phyloP scores from a whole-genome alignment of 2,888 invertebrate species.

The Orgyia antiqua region DNA sequence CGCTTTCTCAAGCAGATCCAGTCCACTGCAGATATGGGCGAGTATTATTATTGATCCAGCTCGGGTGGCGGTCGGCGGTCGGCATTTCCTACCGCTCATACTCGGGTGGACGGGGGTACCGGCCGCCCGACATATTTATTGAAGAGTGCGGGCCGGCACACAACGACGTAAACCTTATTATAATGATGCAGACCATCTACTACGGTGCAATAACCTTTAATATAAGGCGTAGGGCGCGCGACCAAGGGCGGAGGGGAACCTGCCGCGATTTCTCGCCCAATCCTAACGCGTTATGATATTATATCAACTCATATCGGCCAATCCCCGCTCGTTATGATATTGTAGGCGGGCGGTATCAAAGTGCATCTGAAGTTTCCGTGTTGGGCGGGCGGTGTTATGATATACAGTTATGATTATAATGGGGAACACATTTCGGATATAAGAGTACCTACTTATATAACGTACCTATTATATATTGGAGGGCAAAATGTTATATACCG shows the following conservation, averaged over 20 bases:
- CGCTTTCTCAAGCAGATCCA: conserved; percentile 72
- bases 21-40: conserved; percentile 77
- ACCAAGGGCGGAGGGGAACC: conserved; percentile 47
- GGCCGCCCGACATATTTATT: conserved; percentile 65
- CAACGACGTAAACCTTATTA: conserved; percentile 64
- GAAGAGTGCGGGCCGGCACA: conserved; percentile 55
- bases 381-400: conserved; percentile 74
- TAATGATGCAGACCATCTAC: conserved; percentile 50
- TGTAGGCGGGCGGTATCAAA: conserved; percentile 65
- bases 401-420: conserved; percentile 72
- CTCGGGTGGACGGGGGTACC: conserved; percentile 46
- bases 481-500: too few species aligned
- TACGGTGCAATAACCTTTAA: conserved; percentile 66
- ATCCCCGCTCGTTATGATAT: conserved; percentile 77
- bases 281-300: conserved; percentile 80
- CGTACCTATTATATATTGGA: too few species aligned
- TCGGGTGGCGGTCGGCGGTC: conserved; percentile 60
- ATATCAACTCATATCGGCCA: conserved; percentile 77
- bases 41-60: conserved; percentile 78
- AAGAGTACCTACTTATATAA: too few species aligned
- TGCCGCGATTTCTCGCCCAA: conserved; percentile 66
- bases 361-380: conserved; percentile 52
- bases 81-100: conserved; percentile 74
- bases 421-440: conserved; percentile 36
- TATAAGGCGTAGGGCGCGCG: conserved; percentile 41